These are phyloP conservation scores for Schizothorax lantsangensis DNA, from an alignment of 2,797 vertebrate species.

Conservation along the genomic window DNA sequence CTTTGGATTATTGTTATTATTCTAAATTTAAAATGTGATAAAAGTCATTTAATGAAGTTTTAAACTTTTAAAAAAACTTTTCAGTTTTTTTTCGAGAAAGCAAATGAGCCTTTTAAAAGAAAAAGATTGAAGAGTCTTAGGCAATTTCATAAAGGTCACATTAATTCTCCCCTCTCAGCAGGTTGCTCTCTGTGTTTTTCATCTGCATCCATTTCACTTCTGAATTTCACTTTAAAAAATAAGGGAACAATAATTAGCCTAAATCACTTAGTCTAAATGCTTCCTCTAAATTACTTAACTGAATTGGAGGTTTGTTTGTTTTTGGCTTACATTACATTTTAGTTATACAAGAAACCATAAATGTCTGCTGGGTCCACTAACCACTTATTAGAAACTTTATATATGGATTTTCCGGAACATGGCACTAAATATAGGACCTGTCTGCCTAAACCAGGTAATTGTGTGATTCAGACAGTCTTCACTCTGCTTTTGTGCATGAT, in stretches of 20 bases:
- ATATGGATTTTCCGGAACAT: not conserved
- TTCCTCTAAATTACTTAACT: slow-evolving; percentile 13
- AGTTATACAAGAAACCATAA: not conserved
- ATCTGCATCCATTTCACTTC: not conserved
- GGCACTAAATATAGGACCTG: not conserved
- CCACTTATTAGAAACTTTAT: slow-evolving; percentile 9
- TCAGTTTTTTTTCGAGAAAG: not conserved
- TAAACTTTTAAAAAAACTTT: not conserved
- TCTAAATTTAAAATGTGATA: not conserved
- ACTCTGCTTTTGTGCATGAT: not conserved
- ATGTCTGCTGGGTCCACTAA: not conserved
- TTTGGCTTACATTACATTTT: slow-evolving; percentile 4
- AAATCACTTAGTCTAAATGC: not conserved
- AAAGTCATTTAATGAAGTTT: not conserved
- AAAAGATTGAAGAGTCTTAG: not conserved
- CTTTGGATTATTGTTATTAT: not conserved
- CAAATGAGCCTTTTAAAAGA: not conserved
- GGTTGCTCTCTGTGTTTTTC: not conserved
- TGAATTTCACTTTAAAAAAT: not conserved
- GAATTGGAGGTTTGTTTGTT: not conserved
- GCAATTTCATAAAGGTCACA: slow-evolving; percentile 30
- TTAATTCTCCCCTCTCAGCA: not conserved
- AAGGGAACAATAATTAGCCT: not conserved
- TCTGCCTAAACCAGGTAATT: not conserved
- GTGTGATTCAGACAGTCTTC: not conserved